Base-by-base conservation (phyloP, 2,888 invertebrate species). In the Xiphydria camelus region DNA sequence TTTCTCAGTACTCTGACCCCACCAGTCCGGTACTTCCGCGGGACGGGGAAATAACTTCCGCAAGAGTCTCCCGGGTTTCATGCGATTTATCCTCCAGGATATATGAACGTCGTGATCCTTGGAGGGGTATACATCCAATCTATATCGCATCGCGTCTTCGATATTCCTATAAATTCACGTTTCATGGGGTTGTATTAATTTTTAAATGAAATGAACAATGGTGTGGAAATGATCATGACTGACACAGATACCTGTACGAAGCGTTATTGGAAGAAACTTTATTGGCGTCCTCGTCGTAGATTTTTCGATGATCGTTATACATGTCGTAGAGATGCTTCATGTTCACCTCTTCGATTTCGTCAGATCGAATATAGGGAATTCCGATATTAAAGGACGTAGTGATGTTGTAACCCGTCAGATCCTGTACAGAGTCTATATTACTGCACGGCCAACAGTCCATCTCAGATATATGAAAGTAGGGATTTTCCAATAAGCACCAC, bases 361-460 rank as follows among this genome's bases (percentile, higher is more conserved):
- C n/a, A n/a, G n/a, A n/a, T n/a, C 79, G 76, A 41, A 81, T 76
- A 60, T 82, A 83, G 2, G 84, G 84, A 53, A 80, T 78, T 26
- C 82, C 84, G 51, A 78, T 76, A 54, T 81, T 80, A 56, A 79
- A 79, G 42, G 76, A 69, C 50, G 75, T 76, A 39, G 78, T 76
- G 49, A 80, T 79, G 47, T 76, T 77, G 45, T 82, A 81, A 37
- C 82, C 81, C 43, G 83, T 80, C 38, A 89, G 75, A 71, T 89
- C 84, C 42, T 85, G 77, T 25, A 92, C 80, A 61, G 83, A 83
- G 55, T 81, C 81, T 0, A 89, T 82, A 59, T 82, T 78, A 64
- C 85, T 85, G 64, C 92, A 93, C 0, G 91, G 90, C 83, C 87
- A 88, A 68, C 92, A 92, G 67, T 90, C 90, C 80, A 91, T 85